These are phyloP conservation scores for Phrixothrix hirtus DNA, from an alignment of 2,888 invertebrate species.

Conservation along the genomic window DNA sequence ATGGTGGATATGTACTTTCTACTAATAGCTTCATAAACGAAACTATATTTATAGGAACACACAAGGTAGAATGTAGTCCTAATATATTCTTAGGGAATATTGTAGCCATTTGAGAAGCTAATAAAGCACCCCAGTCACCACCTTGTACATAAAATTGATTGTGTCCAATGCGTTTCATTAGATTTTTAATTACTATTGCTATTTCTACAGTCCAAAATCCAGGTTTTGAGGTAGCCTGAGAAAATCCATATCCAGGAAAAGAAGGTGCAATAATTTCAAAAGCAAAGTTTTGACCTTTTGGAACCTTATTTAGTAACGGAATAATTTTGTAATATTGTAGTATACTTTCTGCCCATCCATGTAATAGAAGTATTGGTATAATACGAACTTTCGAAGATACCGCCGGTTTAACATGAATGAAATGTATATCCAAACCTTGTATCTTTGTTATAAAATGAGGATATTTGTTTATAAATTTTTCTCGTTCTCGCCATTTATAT, in stretches of 20 bases:
- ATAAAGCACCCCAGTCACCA: slow-evolving; percentile 80
- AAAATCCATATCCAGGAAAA: slow-evolving; percentile 59
- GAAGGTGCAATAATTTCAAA: slow-evolving; percentile 67
- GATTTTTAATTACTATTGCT: slow-evolving; percentile 64
- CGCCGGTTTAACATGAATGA: slow-evolving; percentile 65
- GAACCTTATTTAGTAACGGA: slow-evolving; percentile 63
- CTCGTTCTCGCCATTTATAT: slow-evolving; percentile 69
- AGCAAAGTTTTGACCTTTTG: slow-evolving; percentile 60
- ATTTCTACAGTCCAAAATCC: slow-evolving; percentile 64
- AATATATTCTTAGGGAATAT: slow-evolving; percentile 65
- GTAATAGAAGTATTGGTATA: slow-evolving; percentile 72
- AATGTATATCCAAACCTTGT: slow-evolving; percentile 72
- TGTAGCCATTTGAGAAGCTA: slow-evolving; percentile 66
- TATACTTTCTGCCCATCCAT: slow-evolving; percentile 89
- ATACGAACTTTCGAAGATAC: slow-evolving; percentile 55
- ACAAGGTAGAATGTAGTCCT: slow-evolving; percentile 63
- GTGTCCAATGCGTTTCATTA: slow-evolving; percentile 72
- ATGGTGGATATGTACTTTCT: slow-evolving; percentile 59
- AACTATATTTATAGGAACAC: slow-evolving; percentile 12
- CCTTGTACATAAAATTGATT: slow-evolving; percentile 73
- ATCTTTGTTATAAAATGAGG: slow-evolving; percentile 73
- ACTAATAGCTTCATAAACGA: slow-evolving; percentile 43
- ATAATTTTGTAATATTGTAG: slow-evolving; percentile 78
- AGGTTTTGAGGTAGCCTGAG: slow-evolving; percentile 60
- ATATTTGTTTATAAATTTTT: slow-evolving; percentile 65